These are phyloP conservation scores for Xestoiulus laeticollis DNA, from an alignment of 2,888 invertebrate species.

Conservation along the genomic window DNA sequence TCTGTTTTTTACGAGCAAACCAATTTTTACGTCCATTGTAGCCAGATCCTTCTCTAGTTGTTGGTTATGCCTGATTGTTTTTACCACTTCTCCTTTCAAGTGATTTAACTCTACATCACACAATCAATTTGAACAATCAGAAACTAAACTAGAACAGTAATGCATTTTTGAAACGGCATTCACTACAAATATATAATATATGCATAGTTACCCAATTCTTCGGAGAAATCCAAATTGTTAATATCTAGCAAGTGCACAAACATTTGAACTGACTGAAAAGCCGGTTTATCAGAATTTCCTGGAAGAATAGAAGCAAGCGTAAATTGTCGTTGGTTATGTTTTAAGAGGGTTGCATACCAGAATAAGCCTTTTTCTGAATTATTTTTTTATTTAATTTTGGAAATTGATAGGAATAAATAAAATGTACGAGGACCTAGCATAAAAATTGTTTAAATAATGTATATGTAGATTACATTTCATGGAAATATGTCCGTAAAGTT, in stretches of 20 bases:
- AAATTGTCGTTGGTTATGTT: no score
- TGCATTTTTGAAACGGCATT: background rate
- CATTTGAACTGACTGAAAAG: conserved; percentile 60
- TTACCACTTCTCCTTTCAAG: conserved; percentile 76
- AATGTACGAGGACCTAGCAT: no score
- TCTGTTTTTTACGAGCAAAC: conserved; percentile 80
- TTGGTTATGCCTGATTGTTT: conserved; percentile 77
- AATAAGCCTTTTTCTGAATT: no score
- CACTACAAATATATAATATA: no score
- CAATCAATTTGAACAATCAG: conserved; percentile 47
- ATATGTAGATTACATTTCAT: no score
- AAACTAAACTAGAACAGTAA: background rate
- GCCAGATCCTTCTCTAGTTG: conserved; percentile 77
- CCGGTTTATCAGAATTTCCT: conserved; percentile 58
- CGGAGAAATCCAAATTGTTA: conserved; percentile 76
- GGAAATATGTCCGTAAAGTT: no score
- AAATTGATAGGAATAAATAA: no score
- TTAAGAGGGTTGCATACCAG: no score
- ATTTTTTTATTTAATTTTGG: no score
- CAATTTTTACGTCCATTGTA: conserved; percentile 82
- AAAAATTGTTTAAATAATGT: no score
- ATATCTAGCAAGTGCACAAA: conserved; percentile 77
- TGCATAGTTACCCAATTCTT: conserved; percentile 66
- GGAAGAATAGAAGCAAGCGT: conserved; percentile 44
- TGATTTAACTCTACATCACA: conserved; percentile 66